These are phyloP conservation scores for Miniopterus natalensis DNA, from an alignment of 2,113 vertebrate genomes.

Conservation along the genomic window DNA sequence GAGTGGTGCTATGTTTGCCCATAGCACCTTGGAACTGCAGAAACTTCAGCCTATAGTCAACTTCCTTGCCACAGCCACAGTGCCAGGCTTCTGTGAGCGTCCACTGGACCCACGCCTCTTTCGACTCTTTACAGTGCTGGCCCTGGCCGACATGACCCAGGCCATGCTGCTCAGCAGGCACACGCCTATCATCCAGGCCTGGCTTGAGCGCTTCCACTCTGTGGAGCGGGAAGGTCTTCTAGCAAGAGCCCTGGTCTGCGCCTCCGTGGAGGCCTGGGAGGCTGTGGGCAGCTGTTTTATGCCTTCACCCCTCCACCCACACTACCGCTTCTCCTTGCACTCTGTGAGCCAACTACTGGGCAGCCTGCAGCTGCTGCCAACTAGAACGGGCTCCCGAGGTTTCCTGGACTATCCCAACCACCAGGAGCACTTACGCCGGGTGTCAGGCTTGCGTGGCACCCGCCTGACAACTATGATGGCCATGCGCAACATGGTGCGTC, in stretches of 20 bases:
- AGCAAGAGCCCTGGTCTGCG: conserved; percentile 87
- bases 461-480: conserved; percentile 64
- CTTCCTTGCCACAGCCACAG: conserved; percentile 87
- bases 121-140: conserved; percentile 91
- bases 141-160: conserved; percentile 83
- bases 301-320: conserved; percentile 78
- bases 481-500: conserved; percentile 81
- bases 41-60: conserved; percentile 80
- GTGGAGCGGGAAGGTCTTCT: conserved; percentile 79
- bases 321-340: conserved; percentile 89
- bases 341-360: conserved; percentile 90
- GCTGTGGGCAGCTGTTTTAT: conserved; percentile 84
- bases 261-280: conserved; percentile 88
- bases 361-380: conserved; percentile 88
- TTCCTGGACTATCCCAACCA: conserved; percentile 29
- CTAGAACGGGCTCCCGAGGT: conserved; percentile 48
- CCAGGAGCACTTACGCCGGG: conserved; percentile 53
- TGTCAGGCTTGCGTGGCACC: conserved; percentile 61
- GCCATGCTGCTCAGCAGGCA: conserved; percentile 88
- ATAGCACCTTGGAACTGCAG: conserved; percentile 83
- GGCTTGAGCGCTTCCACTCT: conserved; percentile 87
- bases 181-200: conserved; percentile 83
- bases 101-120: conserved; percentile 88
- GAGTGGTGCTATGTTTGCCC: conserved; percentile 84
- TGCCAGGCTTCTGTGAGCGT: conserved; percentile 71